These are phyloP conservation scores for Myotis yumanensis DNA, from an alignment of 2,113 vertebrate species.

Conservation along the genomic window DNA sequence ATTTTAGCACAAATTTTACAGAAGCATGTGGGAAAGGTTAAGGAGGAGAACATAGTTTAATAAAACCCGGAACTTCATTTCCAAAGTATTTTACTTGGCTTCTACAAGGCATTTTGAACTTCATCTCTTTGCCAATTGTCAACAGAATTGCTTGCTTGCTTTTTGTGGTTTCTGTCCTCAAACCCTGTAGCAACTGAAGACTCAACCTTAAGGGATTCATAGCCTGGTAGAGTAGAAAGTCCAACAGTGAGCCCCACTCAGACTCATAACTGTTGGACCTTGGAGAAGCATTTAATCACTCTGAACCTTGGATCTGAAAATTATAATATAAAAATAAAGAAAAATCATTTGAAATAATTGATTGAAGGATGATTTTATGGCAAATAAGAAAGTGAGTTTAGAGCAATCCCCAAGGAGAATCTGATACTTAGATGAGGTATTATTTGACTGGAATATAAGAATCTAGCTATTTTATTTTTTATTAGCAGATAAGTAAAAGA, in stretches of 20 bases:
- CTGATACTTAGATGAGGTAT: not conserved
- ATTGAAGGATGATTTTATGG: not conserved
- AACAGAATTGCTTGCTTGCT: not conserved
- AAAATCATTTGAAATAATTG: conserved; percentile 4
- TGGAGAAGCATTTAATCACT: not conserved
- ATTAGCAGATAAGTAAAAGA: not conserved
- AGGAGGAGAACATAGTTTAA: not conserved
- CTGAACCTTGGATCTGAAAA: not conserved
- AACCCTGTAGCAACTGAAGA: not conserved
- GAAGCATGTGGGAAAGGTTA: not conserved
- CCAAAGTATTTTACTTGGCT: not conserved
- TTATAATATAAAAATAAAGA: not conserved
- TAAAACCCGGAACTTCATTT: conserved; percentile 30
- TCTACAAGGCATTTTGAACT: not conserved
- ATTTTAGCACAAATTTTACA: not conserved
- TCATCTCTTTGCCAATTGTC: not conserved
- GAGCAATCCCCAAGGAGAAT: not conserved
- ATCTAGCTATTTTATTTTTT: not conserved
- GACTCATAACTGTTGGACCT: not conserved
- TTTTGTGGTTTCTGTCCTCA: not conserved
- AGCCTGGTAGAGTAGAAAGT: not conserved
- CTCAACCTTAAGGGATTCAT: not conserved
- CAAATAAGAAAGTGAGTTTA: not conserved
- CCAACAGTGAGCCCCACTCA: not conserved
- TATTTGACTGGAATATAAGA: not conserved